Evolutionary conservation across 1,140 invertebrate species (phyloP).

Genomic region (Drosophila malerkotliana): DNA sequence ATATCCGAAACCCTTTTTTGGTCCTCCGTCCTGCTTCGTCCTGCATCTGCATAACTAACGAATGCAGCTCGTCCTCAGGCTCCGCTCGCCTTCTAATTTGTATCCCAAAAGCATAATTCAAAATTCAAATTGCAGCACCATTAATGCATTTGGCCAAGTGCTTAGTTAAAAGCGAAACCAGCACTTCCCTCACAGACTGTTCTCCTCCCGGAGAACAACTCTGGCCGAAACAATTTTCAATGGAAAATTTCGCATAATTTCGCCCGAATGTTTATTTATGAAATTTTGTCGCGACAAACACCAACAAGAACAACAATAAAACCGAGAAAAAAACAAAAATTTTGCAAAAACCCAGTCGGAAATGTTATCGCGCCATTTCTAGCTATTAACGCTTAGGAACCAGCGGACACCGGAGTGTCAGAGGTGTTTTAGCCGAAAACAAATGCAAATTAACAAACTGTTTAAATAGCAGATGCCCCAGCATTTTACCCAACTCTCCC

Average conservation of each 20-base stretch:
- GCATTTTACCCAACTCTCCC: too few species aligned
- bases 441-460: constrained; percentile 74
- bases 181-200: not conserved
- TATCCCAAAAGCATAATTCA: constrained; percentile 70
- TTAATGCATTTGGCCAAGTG: constrained; percentile 62
- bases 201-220: constrained; percentile 2
- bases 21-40: not conserved
- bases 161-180: constrained; percentile 63
- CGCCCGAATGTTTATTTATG: constrained; percentile 71
- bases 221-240: constrained; percentile 32
- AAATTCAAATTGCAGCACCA: constrained; percentile 72
- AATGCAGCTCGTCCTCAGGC: constrained; percentile 26
- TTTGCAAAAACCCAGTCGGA: constrained; percentile 3
- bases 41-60: constrained; percentile 41
- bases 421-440: constrained; percentile 67
- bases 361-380: constrained; percentile 41
- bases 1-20: constrained; percentile 37
- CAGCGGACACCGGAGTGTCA: constrained; percentile 2
- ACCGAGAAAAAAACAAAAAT: constrained; percentile 15
- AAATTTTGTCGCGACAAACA: constrained; percentile 60
- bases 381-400: constrained; percentile 45
- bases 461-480: constrained; percentile 64
- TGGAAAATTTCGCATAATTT: constrained; percentile 69
- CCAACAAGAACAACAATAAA: constrained; percentile 1
- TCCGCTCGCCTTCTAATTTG: constrained; percentile 45